These are phyloP conservation scores for Carapus acus DNA, from an alignment of 2,797 vertebrate genomes.

Conservation along the genomic window DNA sequence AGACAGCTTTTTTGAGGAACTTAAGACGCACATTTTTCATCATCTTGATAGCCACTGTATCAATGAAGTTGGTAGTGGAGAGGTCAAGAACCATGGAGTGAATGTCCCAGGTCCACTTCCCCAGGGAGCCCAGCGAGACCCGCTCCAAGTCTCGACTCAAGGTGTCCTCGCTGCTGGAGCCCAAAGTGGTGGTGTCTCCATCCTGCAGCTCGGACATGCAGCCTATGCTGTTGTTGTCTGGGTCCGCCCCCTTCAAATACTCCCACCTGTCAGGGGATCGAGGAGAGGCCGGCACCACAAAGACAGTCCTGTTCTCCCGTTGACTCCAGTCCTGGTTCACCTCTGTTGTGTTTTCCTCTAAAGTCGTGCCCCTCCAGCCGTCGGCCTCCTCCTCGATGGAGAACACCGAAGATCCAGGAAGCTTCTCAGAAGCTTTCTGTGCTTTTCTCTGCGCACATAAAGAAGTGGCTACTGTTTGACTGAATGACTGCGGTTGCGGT, in stretches of 20 bases:
- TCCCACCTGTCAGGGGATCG: slow-evolving; percentile 64
- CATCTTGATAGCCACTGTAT: slow-evolving; percentile 72
- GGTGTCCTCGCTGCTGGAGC: slow-evolving; percentile 68
- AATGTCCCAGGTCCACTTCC: slow-evolving; percentile 80
- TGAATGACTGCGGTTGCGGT: no score
- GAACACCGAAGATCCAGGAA: slow-evolving; percentile 41
- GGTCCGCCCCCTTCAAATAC: slow-evolving; percentile 68
- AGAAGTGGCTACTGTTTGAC: no score
- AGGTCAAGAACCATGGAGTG: slow-evolving; percentile 87
- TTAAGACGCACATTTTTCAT: slow-evolving; percentile 68
- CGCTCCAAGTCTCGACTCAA: slow-evolving; percentile 70
- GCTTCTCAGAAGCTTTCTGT: slow-evolving; percentile 39
- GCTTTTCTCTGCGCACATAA: slow-evolving; percentile 47
- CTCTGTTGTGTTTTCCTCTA: slow-evolving; percentile 29
- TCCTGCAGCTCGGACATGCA: slow-evolving; percentile 64
- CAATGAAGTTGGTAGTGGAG: slow-evolving; percentile 80
- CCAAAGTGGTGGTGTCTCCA: slow-evolving; percentile 63
- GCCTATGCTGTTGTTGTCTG: slow-evolving; percentile 61
- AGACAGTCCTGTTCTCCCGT: slow-evolving; percentile 68
- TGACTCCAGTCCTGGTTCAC: slow-evolving; percentile 46
- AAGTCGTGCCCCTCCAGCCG: slow-evolving; percentile 39
- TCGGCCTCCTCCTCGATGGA: slow-evolving; percentile 60
- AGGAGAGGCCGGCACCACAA: slow-evolving; percentile 65
- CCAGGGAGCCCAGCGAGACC: slow-evolving; percentile 71
- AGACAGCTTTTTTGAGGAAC: no score